Base-by-base conservation (phyloP, 2,113 vertebrate genomes). In the Oplegnathus fasciatus region DNA sequence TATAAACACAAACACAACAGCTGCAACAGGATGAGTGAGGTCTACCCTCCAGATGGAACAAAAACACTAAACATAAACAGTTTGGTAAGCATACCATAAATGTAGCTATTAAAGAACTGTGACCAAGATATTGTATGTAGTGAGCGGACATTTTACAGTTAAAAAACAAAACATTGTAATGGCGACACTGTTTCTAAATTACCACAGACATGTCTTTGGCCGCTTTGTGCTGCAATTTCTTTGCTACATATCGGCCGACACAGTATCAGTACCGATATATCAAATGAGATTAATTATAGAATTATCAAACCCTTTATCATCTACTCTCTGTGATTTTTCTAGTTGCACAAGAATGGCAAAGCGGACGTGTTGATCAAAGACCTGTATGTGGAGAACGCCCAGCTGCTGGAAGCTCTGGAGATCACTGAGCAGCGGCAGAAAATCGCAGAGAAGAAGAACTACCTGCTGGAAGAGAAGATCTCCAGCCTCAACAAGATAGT, bases 381-480 rank as follows among this genome's bases (percentile, higher is more conserved):
- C 89, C 94, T 99, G 86, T 98, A 97, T n/a, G 95, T 97, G 75
- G 98, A 99, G 93, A 99, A 98, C 37, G 82, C 94, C 4, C 97
- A 98, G 82, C 96, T 99, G 74, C 95, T 98, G 77, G 97, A 97
- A 88, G 96, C 97, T 44, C 90, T 99, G 96, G 97, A 98, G 94
- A 92, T 92, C 55, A 98, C 97, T 0, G 97, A 98, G 86, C 96
- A 97, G 90, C 90, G 96, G 65, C 97, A 98, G 75, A 97, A 96
- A 83, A 96, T 95, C 0, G 90, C 96, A 0, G 97, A 98, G 88
- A 98, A 97, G 95, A 99, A 96, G 80, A 98, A 98, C 95, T 97
- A 96, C 90, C 94, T 99, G 6, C 94, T 98, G 60, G 98, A 98
- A 24, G 98, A 98, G 90, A 99, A 99, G 90, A 98, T 99, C 83